Conservation (phyloP, 92 coral and sea anemone species). For the Pocillopora grandis region DNA sequence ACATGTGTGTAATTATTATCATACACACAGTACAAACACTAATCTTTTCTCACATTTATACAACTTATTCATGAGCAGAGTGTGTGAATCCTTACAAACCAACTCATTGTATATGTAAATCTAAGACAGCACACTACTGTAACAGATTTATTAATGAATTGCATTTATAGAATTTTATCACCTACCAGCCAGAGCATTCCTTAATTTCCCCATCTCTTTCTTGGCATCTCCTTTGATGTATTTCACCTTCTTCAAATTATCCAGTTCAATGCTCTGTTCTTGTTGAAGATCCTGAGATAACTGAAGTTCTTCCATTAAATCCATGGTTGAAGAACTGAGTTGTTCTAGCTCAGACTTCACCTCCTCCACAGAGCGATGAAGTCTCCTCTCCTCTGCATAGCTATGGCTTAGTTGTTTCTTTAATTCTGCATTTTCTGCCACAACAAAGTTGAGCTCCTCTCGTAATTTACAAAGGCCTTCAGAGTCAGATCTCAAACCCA, state of each 20-base stretch:
- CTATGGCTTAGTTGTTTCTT: slow-evolving; percentile 24
- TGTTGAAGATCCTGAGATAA: slow-evolving; percentile 81
- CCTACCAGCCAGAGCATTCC: slow-evolving; percentile 86
- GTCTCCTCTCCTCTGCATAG: slow-evolving; percentile 58
- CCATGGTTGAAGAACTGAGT: slow-evolving; percentile 82
- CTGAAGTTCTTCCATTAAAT: slow-evolving; percentile 95
- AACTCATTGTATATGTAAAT: no score
- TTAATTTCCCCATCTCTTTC: slow-evolving; percentile 78
- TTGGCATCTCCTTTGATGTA: slow-evolving; percentile 78
- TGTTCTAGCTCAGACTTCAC: slow-evolving; percentile 76
- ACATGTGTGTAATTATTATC: no score
- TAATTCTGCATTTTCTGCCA: slow-evolving; percentile 31
- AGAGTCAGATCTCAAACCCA: slow-evolving; percentile 21
- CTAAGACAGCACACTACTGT: no score
- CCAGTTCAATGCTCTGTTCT: slow-evolving; percentile 90
- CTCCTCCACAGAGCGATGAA: slow-evolving; percentile 71
- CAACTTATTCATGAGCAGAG: no score
- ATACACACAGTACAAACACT: no score
- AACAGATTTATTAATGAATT: no score
- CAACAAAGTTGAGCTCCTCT: slow-evolving; percentile 12
- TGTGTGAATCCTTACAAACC: no score
- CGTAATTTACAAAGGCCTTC: slow-evolving; percentile 19
- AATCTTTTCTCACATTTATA: no score
- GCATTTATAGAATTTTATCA: not conserved
- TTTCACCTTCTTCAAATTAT: slow-evolving; percentile 85